Conservation (phyloP, 2,113 vertebrate genomes). For the Pygoscelis adeliae region DNA sequence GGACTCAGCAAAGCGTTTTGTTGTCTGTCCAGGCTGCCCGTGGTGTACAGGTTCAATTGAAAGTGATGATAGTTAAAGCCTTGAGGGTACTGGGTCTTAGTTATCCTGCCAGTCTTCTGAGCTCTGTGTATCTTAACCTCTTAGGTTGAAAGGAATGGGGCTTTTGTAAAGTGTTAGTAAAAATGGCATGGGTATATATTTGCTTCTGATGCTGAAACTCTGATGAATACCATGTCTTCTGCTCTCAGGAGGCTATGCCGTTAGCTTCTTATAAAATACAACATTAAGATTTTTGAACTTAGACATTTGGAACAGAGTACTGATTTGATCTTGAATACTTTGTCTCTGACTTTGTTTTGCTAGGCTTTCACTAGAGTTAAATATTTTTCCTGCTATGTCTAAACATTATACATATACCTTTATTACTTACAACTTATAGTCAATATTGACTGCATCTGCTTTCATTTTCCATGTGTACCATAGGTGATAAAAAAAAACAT, state of each 20-base stretch:
- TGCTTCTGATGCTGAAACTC: not conserved
- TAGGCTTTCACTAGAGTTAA: not conserved
- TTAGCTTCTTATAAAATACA: not conserved
- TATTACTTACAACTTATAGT: not conserved
- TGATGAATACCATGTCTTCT: not conserved
- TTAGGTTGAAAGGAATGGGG: not conserved
- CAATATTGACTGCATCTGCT: not conserved
- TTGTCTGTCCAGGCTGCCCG: not conserved
- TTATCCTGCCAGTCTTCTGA: not conserved
- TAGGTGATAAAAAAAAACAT: not conserved
- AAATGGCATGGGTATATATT: not conserved
- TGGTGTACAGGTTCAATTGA: not conserved
- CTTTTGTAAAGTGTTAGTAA: not conserved
- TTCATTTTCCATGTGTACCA: not conserved
- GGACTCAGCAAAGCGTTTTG: not conserved
- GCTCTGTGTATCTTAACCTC: not conserved
- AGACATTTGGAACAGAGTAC: not conserved
- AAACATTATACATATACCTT: not conserved
- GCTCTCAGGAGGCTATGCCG: not conserved
- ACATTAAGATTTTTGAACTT: not conserved
- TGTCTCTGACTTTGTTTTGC: not conserved
- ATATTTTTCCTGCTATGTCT: not conserved
- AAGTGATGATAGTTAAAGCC: not conserved
- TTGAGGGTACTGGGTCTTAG: not conserved
- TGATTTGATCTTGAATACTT: not conserved